phyloP scores from a whole-genome alignment of 2,797 vertebrate species.

The Pseudochromis fuscus region DNA sequence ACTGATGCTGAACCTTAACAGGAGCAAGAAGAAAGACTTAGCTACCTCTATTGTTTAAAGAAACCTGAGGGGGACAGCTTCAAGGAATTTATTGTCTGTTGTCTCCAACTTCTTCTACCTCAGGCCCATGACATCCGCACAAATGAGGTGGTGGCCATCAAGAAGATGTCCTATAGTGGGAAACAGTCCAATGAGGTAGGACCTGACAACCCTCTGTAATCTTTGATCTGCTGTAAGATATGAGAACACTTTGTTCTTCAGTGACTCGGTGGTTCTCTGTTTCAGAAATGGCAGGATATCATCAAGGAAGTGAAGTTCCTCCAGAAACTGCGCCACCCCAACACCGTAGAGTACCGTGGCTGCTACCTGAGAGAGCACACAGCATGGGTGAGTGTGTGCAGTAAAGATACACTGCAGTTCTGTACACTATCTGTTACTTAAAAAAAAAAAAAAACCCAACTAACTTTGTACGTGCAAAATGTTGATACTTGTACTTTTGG shows the following conservation, averaged over 20 bases:
- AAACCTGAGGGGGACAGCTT: not conserved
- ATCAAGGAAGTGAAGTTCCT: slow-evolving; percentile 96
- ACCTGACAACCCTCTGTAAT: not conserved
- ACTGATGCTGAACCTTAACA: not conserved
- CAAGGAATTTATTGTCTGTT: not conserved
- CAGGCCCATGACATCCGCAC: slow-evolving; percentile 94
- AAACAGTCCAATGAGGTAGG: slow-evolving; percentile 95
- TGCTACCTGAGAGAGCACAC: slow-evolving; percentile 96
- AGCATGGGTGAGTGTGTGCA: slow-evolving; percentile 89
- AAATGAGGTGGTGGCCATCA: slow-evolving; percentile 97
- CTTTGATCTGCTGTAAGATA: accelerated
- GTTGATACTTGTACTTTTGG: not conserved
- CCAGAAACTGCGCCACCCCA: slow-evolving; percentile 93
- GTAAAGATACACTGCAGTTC: not conserved
- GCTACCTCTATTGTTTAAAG: not conserved
- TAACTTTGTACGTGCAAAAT: not conserved
- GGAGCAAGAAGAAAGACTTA: not conserved
- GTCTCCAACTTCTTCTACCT: slow-evolving; percentile 7
- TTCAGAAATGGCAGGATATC: slow-evolving; percentile 97
- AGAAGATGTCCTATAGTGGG: slow-evolving; percentile 97
- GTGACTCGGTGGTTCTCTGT: not conserved
- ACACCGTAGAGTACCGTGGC: slow-evolving; percentile 94
- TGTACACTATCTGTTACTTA: too few relatives aligned
- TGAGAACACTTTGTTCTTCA: not conserved
- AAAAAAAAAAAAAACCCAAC: too few relatives aligned